Evolutionary conservation across 2,113 vertebrate genomes (phyloP).

Genomic region (Oryzias curvinotus): DNA sequence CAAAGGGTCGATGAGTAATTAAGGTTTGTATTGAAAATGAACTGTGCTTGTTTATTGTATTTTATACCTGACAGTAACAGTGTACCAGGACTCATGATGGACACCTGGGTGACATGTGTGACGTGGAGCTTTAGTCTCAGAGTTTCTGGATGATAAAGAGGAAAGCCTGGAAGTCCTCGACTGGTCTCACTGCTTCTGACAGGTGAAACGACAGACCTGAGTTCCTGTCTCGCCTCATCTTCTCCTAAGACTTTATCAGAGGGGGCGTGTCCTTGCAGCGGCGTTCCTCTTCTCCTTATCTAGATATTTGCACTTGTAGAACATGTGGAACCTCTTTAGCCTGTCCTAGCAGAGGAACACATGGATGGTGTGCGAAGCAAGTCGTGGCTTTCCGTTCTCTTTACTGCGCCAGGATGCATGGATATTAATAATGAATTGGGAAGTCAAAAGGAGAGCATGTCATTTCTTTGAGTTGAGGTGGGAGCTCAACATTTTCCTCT

Average conservation of each 20-base stretch:
- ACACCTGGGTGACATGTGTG: constrained; percentile 6
- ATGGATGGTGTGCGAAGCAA: constrained; percentile 58
- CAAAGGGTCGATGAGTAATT: constrained; percentile 47
- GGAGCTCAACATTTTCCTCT: constrained; percentile 2
- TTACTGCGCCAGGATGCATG: constrained; percentile 27
- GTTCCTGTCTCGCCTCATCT: constrained; percentile 70
- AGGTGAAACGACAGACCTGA: constrained; percentile 50
- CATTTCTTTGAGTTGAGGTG: constrained; percentile 10
- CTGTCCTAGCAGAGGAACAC: constrained; percentile 56
- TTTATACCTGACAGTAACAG: constrained; percentile 4
- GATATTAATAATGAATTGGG: constrained; percentile 55
- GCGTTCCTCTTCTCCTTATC: constrained; percentile 49
- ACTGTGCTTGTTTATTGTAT: constrained; percentile 7
- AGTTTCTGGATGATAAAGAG: constrained; percentile 23
- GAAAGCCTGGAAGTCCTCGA: constrained; percentile 22
- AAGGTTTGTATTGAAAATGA: constrained; percentile 26
- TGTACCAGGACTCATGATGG: not conserved
- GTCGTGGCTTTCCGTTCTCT: constrained; percentile 51
- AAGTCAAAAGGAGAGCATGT: constrained; percentile 31
- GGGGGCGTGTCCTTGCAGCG: constrained; percentile 59
- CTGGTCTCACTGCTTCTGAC: constrained; percentile 8
- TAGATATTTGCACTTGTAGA: constrained; percentile 42
- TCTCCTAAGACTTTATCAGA: constrained; percentile 65
- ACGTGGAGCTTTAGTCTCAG: constrained; percentile 11
- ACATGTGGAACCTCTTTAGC: constrained; percentile 42